Evolutionary conservation across 2,797 vertebrate species (phyloP), one percentile per base, ranked within the genome.

Genomic region (Halcyon leucocephala): DNA sequence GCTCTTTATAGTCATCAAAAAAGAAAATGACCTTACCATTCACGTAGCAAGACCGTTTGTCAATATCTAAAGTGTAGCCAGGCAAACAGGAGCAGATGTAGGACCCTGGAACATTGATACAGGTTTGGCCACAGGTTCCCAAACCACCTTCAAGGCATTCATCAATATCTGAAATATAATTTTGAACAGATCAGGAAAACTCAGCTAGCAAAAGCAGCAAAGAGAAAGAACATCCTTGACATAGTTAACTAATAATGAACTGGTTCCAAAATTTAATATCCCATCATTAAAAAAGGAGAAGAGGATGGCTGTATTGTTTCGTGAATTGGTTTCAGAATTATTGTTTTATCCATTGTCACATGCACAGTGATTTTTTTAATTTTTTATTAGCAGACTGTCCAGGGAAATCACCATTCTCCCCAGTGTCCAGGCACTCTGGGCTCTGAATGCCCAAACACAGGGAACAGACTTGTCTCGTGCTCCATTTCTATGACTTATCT

Each of bases 81-180:
- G 96, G 94, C 57, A 96, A 90, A 70, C 96, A 97, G 69, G 97
- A 96, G 33, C 97, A 97, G 93, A 94, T 61, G 48, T 97, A 97
- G 1, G 97, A 97, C 35, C 97, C 97, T 28, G 97, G 97, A 55
- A 87, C 71, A 76, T 97, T 97, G 80, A 79, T 29, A 52, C 97
- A 97, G 52, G 78, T 97, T 93, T 97, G 97, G 62, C 95, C 95
- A 86, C 96, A 97, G 54, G 65, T 95, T 86, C 92, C 93, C 80
- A 97, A 86, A 77, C 94, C 95, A 2, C 96, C 90, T 96, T 97
- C 96, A 82, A 96, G 77, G 44, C 97, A 97, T 58, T 97, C 97
- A 51, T 97, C 97, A 10, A 97, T 94, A 95, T 97, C 97, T 97
- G 95, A 82, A 97, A 97, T 7, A 52, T 2, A 52, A 4, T 57